Evolutionary conservation across 2,888 invertebrate genomes (phyloP), one percentile per base, ranked within the genome.

Genomic region (Rhopalosiphum nymphaeae): DNA sequence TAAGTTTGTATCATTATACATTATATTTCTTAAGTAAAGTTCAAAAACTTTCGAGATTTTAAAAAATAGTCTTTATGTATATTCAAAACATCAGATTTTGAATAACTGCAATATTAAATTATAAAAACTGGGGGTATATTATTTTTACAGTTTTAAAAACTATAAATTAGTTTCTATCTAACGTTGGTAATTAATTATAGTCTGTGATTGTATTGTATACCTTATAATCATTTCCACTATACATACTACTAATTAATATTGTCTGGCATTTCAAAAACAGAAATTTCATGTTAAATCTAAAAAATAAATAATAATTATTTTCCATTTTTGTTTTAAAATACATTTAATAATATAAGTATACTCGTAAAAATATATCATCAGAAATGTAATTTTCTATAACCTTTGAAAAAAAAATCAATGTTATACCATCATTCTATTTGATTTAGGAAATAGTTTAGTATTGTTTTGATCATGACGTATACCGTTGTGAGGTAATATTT

Each of bases 171-270:
- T 57, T 56, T 36, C 42, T 26, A 78, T 36, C 78, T 78, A 78
- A 56, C 85, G 91, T n/a, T 57, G n/a, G 42, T 57, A 91, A 91
- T 91, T 57, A 57, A 91, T 86, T 91, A 85, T 85, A 91, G 42
- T 85, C 26, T 84, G 85, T 11, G n/a, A n/a, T 56, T 42, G 26
- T 84, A 42, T 84, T 84, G 53, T 84, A 53, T 1, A 84, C 42
- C 42, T 9, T 26, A 13, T 56, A 56, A 91, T 42, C 42, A 44
- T 44, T 91, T 53, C 3, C 67, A 53, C 78, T 91, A 44, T 16
- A 11, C 25, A 16, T 78, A 53, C 3, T 53, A 11, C 42, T 91
- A 91, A 85, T 85, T 85, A 91, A 91, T 53, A 85, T 11, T 29
- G 42, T 26, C 56, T 44, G 42, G 29, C 3, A 44, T 86, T 91